A percentile compares a stretch with the other conserved stretches of the same genome.
Evolutionary conservation across 1,140 invertebrate genomes (phyloP).

Genomic region (Pygmarrhopalites habei): DNA sequence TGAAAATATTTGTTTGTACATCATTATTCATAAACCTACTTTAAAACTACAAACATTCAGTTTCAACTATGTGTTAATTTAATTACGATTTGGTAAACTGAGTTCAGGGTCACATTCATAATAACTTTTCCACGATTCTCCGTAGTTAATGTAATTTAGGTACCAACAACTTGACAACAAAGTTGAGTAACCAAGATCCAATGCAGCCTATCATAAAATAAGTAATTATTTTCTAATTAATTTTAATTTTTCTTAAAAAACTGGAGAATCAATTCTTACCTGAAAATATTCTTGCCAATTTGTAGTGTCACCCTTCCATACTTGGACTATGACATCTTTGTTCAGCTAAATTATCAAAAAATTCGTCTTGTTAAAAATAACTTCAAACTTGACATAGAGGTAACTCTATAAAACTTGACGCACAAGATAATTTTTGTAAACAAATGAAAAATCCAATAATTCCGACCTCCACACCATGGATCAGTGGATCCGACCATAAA

Average conservation of each 20-base stretch:
- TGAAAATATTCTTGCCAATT: constrained; percentile 41
- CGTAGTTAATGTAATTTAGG: constrained; percentile 54
- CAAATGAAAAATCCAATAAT: too few relatives aligned
- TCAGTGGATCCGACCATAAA: constrained; percentile 89
- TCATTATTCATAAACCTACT: too few relatives aligned
- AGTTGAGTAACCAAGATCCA: constrained; percentile 44
- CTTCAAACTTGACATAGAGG: too few relatives aligned
- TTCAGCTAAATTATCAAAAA: constrained; percentile 45
- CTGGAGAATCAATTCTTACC: not conserved
- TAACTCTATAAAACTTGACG: too few relatives aligned
- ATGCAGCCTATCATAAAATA: constrained; percentile 41
- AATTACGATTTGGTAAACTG: constrained; percentile 16
- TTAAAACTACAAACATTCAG: not conserved
- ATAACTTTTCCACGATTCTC: constrained; percentile 51
- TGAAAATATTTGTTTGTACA: too few relatives aligned
- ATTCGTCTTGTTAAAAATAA: too few relatives aligned
- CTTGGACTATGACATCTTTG: constrained; percentile 60
- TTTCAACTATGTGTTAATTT: not conserved
- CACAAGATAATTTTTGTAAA: too few relatives aligned
- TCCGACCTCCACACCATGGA: constrained; percentile 59
- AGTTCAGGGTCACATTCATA: constrained; percentile 44
- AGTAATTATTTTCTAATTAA: too few relatives aligned
- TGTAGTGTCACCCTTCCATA: constrained; percentile 52
- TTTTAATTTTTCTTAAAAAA: not conserved
- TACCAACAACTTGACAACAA: constrained; percentile 55